Evolutionary conservation across 2,888 invertebrate species (phyloP).

Genomic region (Drosophila eohydei): DNA sequence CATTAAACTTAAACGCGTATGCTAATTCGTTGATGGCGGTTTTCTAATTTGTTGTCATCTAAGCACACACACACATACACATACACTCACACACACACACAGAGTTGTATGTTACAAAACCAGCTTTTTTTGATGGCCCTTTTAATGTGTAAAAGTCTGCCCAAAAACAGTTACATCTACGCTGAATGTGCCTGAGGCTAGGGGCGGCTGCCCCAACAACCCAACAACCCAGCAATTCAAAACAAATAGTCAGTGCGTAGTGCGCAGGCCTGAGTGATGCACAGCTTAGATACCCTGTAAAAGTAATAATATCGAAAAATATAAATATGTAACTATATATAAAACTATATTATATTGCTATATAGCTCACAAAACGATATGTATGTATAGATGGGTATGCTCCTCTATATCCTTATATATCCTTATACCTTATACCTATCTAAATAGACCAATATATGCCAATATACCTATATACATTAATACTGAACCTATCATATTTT

Average conservation of each 20-base stretch:
- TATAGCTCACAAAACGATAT: no score
- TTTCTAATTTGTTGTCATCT: constrained; percentile 69
- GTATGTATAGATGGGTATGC: no score
- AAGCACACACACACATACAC: not conserved
- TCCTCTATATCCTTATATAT: no score
- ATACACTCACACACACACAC: constrained; percentile 3
- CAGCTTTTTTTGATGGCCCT: constrained; percentile 36
- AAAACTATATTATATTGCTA: no score
- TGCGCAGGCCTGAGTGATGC: not conserved
- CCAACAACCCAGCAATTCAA: constrained; percentile 33
- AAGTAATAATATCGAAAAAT: no score
- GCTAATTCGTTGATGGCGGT: constrained; percentile 77
- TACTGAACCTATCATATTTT: no score
- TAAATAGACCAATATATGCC: no score
- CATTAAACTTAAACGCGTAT: constrained; percentile 75
- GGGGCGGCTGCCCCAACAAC: constrained; percentile 36
- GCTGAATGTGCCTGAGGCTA: constrained; percentile 12
- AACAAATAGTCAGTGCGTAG: not conserved
- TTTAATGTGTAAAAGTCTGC: constrained; percentile 17
- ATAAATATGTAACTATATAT: not conserved
- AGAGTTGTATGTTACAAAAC: constrained; percentile 27
- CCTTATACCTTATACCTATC: no score
- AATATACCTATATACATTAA: no score
- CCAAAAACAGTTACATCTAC: constrained; percentile 48
- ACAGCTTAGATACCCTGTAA: not conserved